phyloP scores from a whole-genome alignment of 2,888 invertebrate species.

The Stenotaenia linearis region DNA sequence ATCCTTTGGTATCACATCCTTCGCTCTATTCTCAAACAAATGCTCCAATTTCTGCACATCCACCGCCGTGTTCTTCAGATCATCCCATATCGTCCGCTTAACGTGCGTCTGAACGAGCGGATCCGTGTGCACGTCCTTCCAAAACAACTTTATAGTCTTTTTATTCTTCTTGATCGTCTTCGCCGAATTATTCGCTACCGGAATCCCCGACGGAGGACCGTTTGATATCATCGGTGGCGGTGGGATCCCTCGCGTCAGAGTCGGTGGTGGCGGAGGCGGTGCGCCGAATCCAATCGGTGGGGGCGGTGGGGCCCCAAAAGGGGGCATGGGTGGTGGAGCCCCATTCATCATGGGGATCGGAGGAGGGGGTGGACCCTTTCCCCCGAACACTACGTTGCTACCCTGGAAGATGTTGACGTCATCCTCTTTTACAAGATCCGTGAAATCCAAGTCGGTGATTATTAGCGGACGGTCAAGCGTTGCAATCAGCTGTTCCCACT shows the following conservation, averaged over 20 bases:
- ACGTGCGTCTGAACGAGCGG: slow-evolving; percentile 40
- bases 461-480: slow-evolving; percentile 69
- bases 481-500: slow-evolving; percentile 87
- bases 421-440: slow-evolving; percentile 81
- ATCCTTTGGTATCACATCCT: slow-evolving; percentile 80
- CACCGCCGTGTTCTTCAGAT: slow-evolving; percentile 72
- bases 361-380: slow-evolving; percentile 49
- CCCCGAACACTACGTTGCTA: slow-evolving; percentile 53
- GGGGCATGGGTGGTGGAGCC: slow-evolving; percentile 38
- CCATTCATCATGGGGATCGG: slow-evolving; percentile 34
- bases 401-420: slow-evolving; percentile 68
- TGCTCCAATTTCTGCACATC: slow-evolving; percentile 92
- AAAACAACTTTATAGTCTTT: slow-evolving; percentile 95
- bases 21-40: slow-evolving; percentile 92
- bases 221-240: slow-evolving; percentile 52
- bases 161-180: slow-evolving; percentile 58
- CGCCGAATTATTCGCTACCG: slow-evolving; percentile 38
- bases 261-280: slow-evolving; percentile 36
- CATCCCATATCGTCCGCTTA: slow-evolving; percentile 72
- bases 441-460: slow-evolving; percentile 90
- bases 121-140: slow-evolving; percentile 68
- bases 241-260: slow-evolving; percentile 42
- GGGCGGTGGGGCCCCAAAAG: slow-evolving; percentile 35
- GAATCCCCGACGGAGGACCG: slow-evolving; percentile 42
- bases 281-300: slow-evolving; percentile 33